These are phyloP conservation scores for Drosophila robusta DNA, from an alignment of 2,888 invertebrate genomes.

Conservation along the genomic window DNA sequence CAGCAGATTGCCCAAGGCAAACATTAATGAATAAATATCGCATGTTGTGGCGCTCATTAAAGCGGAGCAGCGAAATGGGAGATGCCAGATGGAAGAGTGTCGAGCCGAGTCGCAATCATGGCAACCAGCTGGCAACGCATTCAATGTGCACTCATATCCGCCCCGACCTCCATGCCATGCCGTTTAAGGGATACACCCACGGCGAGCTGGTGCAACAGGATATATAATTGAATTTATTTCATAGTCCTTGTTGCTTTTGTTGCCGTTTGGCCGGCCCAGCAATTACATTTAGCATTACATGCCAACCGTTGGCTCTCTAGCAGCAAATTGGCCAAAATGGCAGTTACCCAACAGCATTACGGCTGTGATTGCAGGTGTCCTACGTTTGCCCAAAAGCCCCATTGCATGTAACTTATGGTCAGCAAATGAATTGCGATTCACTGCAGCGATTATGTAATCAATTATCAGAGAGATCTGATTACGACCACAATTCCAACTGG, in stretches of 20 bases:
- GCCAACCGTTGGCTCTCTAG: slow-evolving; percentile 11
- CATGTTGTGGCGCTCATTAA: slow-evolving; percentile 60
- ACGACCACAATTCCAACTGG: not conserved
- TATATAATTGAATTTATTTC: slow-evolving; percentile 56
- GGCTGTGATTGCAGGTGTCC: slow-evolving; percentile 27
- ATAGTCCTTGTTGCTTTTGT: slow-evolving; percentile 18
- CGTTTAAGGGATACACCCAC: slow-evolving; percentile 10
- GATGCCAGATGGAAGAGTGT: not conserved
- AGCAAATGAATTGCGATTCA: slow-evolving; percentile 34
- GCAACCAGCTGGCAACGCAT: slow-evolving; percentile 3
- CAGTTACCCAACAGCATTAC: not conserved
- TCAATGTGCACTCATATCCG: slow-evolving; percentile 17
- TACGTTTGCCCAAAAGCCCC: slow-evolving; percentile 1
- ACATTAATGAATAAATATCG: slow-evolving; percentile 71
- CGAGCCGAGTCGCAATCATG: not conserved
- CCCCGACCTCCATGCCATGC: slow-evolving; percentile 9
- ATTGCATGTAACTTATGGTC: slow-evolving; percentile 30
- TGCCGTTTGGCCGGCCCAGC: slow-evolving; percentile 16
- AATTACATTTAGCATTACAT: slow-evolving; percentile 54
- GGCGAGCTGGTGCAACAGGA: slow-evolving; percentile 20
- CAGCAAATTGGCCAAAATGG: slow-evolving; percentile 10
- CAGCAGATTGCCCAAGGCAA: slow-evolving; percentile 16
- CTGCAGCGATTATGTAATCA: slow-evolving; percentile 44
- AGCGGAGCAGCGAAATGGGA: slow-evolving; percentile 1
- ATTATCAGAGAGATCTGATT: slow-evolving; percentile 21